phyloP scores from a whole-genome alignment of 2,888 invertebrate species.

The Torymus auratus region DNA sequence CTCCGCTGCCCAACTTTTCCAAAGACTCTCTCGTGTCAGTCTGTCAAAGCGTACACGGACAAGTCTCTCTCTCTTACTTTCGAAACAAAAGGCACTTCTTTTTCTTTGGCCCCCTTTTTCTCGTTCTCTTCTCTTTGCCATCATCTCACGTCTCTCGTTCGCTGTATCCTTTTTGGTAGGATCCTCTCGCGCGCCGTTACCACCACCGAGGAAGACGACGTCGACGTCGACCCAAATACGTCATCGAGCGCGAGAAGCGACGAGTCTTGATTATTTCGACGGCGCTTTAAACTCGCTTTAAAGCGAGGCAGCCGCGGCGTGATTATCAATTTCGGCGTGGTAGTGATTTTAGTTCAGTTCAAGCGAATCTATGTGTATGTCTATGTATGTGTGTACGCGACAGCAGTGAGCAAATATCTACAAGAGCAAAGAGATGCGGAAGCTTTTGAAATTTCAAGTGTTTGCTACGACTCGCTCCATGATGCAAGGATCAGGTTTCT shows the following conservation, averaged over 20 bases:
- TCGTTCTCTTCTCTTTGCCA: constrained; percentile 8
- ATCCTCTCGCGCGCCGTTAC: background rate
- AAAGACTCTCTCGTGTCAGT: constrained; percentile 20
- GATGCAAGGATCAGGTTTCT: too few species aligned
- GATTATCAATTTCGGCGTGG: constrained; percentile 66
- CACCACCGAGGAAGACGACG: background rate
- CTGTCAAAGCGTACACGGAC: constrained; percentile 8
- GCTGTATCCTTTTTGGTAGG: background rate
- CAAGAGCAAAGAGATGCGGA: too few species aligned
- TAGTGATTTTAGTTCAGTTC: constrained; percentile 31
- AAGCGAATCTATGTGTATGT: background rate
- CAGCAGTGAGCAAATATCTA: background rate
- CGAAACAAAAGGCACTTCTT: constrained; percentile 42
- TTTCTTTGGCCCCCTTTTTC: background rate
- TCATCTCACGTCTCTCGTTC: constrained; percentile 11
- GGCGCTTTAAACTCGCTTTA: constrained; percentile 15
- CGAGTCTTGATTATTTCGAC: constrained; percentile 47
- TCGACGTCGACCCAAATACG: constrained; percentile 46
- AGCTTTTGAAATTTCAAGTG: too few species aligned
- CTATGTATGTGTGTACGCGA: background rate
- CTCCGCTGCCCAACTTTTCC: constrained; percentile 24
- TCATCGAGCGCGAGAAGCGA: constrained; percentile 26
- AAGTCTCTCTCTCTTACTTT: background rate
- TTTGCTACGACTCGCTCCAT: too few species aligned
- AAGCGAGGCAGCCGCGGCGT: constrained; percentile 55